Base-by-base conservation (phyloP, 2,797 vertebrate genomes). In the Spinus pinus region DNA sequence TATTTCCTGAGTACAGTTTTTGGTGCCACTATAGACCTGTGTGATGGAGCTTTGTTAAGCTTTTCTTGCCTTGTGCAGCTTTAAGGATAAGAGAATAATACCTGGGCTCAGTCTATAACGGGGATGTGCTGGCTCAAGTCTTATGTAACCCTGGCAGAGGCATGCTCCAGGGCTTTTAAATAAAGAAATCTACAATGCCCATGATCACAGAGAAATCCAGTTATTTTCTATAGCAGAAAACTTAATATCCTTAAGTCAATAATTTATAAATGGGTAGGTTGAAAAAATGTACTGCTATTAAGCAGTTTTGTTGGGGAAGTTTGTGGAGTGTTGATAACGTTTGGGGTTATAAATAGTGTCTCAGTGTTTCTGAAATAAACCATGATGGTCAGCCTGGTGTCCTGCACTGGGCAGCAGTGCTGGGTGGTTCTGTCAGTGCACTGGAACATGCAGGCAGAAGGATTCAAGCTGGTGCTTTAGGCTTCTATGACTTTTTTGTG, bases 1-100 rank as follows among this genome's bases (percentile, higher is more conserved):
- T 74, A 0, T 39, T 62, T 46, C n/a, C 53, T 47, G 27, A 69
- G 37, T 10, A 7, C 35, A 0, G 0, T 23, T 88, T 82, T 33
- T 78, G 49, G 30, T 42, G 56, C 39, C 5, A 7, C 49, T 54
- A 0, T 5, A 27, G 71, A 37, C 44, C 22, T 30, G 35, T 2
- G 3, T 65, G 64, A 31, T 0, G 1, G 56, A 58, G 33, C 19
- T 66, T 66, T 54, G 31, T 78, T 71, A 37, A 74, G 37, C 37
- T 30, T 72, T 79, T 61, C 62, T 50, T 16, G 6, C 65, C 65
- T 81, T n/a, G 25, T 75, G 61, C 28, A 35, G 39, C 69, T 90
- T 79, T 81, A 64, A 57, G 67, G 90, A 72, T 80, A 31, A 39
- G 67, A 66, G 41, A 31, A 8, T 73, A 64, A 78, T 67, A 70